Conservation (phyloP, 2,888 invertebrate species). For the Drosophila pseudotakahashii region DNA sequence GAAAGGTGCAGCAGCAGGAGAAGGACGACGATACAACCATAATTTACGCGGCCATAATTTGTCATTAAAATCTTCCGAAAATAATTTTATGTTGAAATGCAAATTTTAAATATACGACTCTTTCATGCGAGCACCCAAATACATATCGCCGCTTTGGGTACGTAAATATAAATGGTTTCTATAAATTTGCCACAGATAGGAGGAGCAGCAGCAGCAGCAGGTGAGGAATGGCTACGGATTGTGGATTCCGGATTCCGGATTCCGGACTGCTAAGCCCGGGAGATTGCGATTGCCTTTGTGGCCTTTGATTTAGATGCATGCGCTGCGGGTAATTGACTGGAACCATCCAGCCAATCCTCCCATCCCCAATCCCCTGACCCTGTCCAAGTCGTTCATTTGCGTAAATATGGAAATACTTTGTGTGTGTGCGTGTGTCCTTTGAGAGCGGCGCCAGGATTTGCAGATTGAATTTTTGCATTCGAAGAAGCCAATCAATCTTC, state of each 20-base stretch:
- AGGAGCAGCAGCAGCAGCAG: slow-evolving; percentile 21
- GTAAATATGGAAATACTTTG: slow-evolving; percentile 37
- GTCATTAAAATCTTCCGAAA: slow-evolving; percentile 81
- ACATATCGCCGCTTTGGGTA: slow-evolving; percentile 23
- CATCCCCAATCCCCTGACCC: slow-evolving; percentile 21
- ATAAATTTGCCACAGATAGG: slow-evolving; percentile 61
- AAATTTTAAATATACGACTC: slow-evolving; percentile 76
- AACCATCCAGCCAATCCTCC: slow-evolving; percentile 31
- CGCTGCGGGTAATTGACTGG: slow-evolving; percentile 59
- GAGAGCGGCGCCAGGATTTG: slow-evolving; percentile 26
- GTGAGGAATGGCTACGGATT: slow-evolving; percentile 38
- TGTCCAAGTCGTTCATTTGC: slow-evolving; percentile 43
- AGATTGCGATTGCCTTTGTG: slow-evolving; percentile 51
- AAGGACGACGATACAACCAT: slow-evolving; percentile 70
- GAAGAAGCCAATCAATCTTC: slow-evolving; percentile 28
- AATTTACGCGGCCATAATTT: slow-evolving; percentile 83
- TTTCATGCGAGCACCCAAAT: slow-evolving; percentile 48
- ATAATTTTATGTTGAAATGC: slow-evolving; percentile 80
- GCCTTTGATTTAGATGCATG: slow-evolving; percentile 51
- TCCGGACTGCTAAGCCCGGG: slow-evolving; percentile 33
- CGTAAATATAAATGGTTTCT: slow-evolving; percentile 51
- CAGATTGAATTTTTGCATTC: slow-evolving; percentile 36
- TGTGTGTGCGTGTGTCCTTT: slow-evolving; percentile 17
- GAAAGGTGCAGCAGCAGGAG: slow-evolving; percentile 8
- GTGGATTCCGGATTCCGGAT: slow-evolving; percentile 8